Conservation (phyloP, 2,888 invertebrate genomes). For the Athripsodes cinereus region DNA sequence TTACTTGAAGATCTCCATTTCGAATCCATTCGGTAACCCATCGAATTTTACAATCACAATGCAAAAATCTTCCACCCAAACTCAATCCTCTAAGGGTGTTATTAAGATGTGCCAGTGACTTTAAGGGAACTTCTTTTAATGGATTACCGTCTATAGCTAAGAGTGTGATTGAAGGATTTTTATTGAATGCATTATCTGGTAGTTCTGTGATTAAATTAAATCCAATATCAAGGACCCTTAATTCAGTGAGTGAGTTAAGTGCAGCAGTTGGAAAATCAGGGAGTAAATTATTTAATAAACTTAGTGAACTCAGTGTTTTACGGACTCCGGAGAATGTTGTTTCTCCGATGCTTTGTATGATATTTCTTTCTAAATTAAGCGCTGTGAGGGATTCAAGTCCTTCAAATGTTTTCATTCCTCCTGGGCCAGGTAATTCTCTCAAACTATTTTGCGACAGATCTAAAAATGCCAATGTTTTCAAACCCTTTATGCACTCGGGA, state of each 20-base stretch:
- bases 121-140: conserved; percentile 73
- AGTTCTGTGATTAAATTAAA: conserved; percentile 82
- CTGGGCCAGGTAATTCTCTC: conserved; percentile 68
- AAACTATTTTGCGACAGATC: conserved; percentile 87
- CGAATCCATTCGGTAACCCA: conserved; percentile 92
- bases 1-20: conserved; percentile 82
- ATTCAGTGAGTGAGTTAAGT: conserved; percentile 67
- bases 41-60: conserved; percentile 80
- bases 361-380: conserved; percentile 81
- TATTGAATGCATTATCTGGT: conserved; percentile 72
- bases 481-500: conserved; percentile 71
- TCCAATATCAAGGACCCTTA: conserved; percentile 85
- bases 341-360: conserved; percentile 70
- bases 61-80: conserved; percentile 79
- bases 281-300: conserved; percentile 81
- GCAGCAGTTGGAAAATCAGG: conserved; percentile 82
- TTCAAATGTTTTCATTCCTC: conserved; percentile 63
- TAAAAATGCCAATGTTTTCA: conserved; percentile 76
- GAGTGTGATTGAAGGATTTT: conserved; percentile 78
- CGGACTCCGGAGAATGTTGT: conserved; percentile 75
- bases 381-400: conserved; percentile 78
- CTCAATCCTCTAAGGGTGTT: conserved; percentile 79
- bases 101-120: conserved; percentile 72
- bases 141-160: conserved; percentile 90
- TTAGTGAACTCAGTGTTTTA: conserved; percentile 79